A percentile compares a stretch with the other conserved stretches of the same genome.
Conservation (phyloP, 2,797 vertebrate species). For the Hydrophis major region DNA sequence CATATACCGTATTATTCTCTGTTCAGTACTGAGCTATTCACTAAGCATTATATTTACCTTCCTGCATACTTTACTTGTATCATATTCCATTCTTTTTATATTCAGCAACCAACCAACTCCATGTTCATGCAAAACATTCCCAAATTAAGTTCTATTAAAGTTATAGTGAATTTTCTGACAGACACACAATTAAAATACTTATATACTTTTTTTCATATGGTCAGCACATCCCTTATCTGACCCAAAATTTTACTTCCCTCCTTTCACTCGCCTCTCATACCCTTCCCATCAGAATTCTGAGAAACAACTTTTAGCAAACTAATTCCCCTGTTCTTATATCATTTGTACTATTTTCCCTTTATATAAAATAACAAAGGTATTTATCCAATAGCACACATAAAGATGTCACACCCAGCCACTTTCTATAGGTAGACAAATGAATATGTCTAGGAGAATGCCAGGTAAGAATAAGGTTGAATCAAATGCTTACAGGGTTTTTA, state of each 20-base stretch:
- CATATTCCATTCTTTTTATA: neutral
- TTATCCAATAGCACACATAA: neutral
- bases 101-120: neutral
- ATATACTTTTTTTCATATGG: neutral
- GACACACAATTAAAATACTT: neutral
- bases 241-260: neutral
- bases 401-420: neutral
- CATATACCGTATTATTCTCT: too few species aligned
- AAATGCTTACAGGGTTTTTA: neutral
- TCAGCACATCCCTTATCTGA: neutral
- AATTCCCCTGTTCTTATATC: neutral
- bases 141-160: neutral
- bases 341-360: neutral
- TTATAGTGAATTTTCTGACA: neutral
- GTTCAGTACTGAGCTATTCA: too few species aligned
- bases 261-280: neutral
- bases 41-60: too few species aligned
- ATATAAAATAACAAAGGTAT: neutral
- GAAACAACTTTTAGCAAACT: neutral
- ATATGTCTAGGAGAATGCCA: neutral
- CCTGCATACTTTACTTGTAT: neutral
- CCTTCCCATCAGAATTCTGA: neutral
- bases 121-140: neutral
- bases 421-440: neutral
- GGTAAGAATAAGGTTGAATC: slow-evolving; percentile 24